Evolutionary conservation across 1,140 invertebrate species (phyloP), one percentile per base, ranked within the genome.

Genomic region (Tetramorium alpestre): DNA sequence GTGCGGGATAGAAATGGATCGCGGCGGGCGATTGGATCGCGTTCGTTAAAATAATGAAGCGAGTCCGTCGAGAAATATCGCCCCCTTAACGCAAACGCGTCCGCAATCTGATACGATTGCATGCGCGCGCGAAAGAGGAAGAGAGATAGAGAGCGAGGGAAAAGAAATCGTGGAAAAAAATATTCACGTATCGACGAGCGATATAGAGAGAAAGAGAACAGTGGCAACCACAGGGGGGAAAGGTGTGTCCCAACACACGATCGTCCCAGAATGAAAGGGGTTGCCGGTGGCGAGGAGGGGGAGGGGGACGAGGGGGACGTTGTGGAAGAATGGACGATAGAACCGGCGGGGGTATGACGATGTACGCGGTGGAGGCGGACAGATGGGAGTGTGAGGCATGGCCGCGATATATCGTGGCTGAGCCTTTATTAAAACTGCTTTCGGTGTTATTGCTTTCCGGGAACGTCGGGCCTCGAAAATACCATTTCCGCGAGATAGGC

Each of bases 341-440:
- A 73, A 82, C 78, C 58, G 69, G 49, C 13, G 54, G 64, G 54
- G 70, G 28, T 25, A 67, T 56, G 38, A 44, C 69, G 41, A 72
- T 84, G 80, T 84, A 84, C 80, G 80, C 41, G 80, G 78, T 84
- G 54, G 69, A 90, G 62, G 81, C 56, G 86, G 88, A 89, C 70
- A 86, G 88, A 85, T 82, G 75, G 73, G 75, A 86, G 89, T 86
- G 87, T 87, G 87, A 91, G 90, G 85, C 62, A 78, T 90, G 85
- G 80, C 85, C 60, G 78, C 88, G 91, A 92, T 92, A 92, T 92
- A 92, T 92, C 88, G 91, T 88, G 89, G 86, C 81, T 87, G 85
- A 92, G 87, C 92, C 87, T 90, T 92, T 92, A 92, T 92, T 92
- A 92, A 92, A 92, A 92, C 89, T 92, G 91, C 88, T 91, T 90